phyloP scores from a whole-genome alignment of 1,140 invertebrate genomes.

The Caerostris darwini region DNA sequence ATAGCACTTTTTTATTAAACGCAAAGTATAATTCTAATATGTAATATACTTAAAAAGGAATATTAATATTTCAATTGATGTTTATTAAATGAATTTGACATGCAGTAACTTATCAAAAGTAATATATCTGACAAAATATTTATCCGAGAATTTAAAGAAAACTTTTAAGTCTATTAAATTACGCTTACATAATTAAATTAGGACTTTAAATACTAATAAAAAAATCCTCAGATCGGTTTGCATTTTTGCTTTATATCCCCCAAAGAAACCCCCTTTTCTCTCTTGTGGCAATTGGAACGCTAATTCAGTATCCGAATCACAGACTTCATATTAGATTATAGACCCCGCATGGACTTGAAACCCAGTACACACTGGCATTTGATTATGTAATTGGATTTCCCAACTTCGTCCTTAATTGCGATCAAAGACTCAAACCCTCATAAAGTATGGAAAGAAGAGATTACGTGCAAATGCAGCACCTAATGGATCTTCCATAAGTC shows the following conservation, averaged over 20 bases:
- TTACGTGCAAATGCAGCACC: not conserved
- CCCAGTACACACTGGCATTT: not conserved
- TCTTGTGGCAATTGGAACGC: not conserved
- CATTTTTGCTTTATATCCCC: not conserved
- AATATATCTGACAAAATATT: too few relatives aligned
- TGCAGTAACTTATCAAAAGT: too few relatives aligned
- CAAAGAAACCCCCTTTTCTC: not conserved
- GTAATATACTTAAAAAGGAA: too few relatives aligned
- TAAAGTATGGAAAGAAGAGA: not conserved
- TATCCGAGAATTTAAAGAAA: too few relatives aligned
- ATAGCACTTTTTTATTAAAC: too few relatives aligned
- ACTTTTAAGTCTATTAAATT: too few relatives aligned
- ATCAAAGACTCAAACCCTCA: conserved; percentile 19
- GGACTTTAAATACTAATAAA: not conserved
- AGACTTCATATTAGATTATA: conserved; percentile 58
- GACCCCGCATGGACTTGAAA: conserved; percentile 33
- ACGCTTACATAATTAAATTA: not conserved
- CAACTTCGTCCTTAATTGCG: conserved; percentile 30
- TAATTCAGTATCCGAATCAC: conserved; percentile 44
- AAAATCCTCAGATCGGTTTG: not conserved
- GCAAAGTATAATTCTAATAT: too few relatives aligned
- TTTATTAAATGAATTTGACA: too few relatives aligned
- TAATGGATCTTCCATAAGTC: conserved; percentile 35
- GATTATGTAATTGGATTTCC: conserved; percentile 53
- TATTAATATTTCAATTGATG: too few relatives aligned